Evolutionary conservation across 2,888 invertebrate species (phyloP), one percentile per base, ranked within the genome.

Genomic region (Clanis bilineata): DNA sequence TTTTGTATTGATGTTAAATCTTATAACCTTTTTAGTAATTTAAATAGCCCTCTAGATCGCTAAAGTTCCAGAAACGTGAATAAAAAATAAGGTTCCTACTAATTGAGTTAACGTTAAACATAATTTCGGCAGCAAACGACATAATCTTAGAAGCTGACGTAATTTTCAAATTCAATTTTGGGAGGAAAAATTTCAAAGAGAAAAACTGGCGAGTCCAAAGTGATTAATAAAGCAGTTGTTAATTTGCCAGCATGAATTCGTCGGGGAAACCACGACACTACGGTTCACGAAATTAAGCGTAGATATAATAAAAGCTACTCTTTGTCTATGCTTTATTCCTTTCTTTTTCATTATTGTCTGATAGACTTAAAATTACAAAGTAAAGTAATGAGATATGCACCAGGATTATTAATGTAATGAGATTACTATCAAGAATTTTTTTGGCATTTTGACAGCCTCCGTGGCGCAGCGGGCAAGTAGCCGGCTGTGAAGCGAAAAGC

Each of bases 211-310:
- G 70, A 71, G 72, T 69, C 60, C 62, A 72, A 78, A 77, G 74
- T 84, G 81, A 87, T 86, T 86, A 87, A 86, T 85, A 85, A 86
- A 82, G 76, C 81, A 79, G 75, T 69, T 86, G 80, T 84, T 85
- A 86, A 88, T 88, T 87, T 83, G 75, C 64, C 57, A 51, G 63
- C 72, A 77, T 79, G 77, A 86, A 84, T 84, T 85, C 73, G 78
- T 81, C 76, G 67, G 71, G 74, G 77, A 72, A 71, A 77, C 79
- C 74, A 66, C 66, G 45, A 38, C 65, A 64, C 23, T 15, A 47
- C 15, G 28, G 28, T 6, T 15, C 15, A 10, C 32, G 4, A 22
- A 12, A 12, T 22, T 2, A 59, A 61, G 57, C 3, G 0, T 6
- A 57, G 21, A 57, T 57, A 12, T 12, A 43, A 18, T 28, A 5